These are phyloP conservation scores for Neolamprologus variostigma DNA, from an alignment of 2,113 vertebrate genomes.

Conservation along the genomic window DNA sequence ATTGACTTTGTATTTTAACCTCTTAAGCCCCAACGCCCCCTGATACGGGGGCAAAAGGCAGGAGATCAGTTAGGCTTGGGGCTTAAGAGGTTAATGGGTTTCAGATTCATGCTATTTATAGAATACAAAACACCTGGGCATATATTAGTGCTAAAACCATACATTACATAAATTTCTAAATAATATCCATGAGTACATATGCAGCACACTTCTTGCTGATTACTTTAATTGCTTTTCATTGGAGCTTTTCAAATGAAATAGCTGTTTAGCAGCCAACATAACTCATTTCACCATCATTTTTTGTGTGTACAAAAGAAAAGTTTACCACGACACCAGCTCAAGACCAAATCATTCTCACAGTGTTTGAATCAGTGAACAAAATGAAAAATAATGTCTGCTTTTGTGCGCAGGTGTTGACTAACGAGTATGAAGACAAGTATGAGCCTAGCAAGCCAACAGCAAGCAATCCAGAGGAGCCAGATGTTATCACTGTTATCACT, in stretches of 20 bases:
- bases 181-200: background rate
- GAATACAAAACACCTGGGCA: background rate
- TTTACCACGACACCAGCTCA: background rate
- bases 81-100: background rate
- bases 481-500: constrained; percentile 40
- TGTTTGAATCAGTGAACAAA: background rate
- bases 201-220: background rate
- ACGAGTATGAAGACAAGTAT: constrained; percentile 84
- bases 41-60: no score
- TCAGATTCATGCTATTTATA: background rate
- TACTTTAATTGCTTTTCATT: background rate
- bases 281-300: background rate
- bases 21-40: no score
- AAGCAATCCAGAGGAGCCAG: constrained; percentile 68
- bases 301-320: background rate
- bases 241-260: background rate
- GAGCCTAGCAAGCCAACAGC: constrained; percentile 65
- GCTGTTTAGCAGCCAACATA: background rate
- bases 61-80: no score
- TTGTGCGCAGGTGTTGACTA: constrained; percentile 69
- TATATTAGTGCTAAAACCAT: background rate
- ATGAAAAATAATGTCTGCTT: background rate
- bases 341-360: background rate
- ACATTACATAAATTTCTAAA: background rate
- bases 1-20: background rate